Conservation (phyloP, 2,113 vertebrate genomes). For the Halichoerus grypus region DNA sequence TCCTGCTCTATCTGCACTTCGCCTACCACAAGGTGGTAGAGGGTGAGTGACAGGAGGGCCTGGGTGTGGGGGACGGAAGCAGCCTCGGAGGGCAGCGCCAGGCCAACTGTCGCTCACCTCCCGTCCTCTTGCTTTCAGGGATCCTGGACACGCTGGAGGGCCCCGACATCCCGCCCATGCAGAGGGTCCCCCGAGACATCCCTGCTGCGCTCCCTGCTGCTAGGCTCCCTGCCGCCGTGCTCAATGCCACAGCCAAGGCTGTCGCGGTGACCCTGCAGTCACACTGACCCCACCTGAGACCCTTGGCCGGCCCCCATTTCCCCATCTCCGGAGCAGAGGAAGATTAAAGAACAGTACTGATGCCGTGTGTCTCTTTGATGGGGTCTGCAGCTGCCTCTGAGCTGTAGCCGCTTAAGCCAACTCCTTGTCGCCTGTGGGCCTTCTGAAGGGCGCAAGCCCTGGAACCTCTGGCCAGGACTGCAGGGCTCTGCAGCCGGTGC, state of each 20-base stretch:
- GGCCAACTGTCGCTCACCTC: background rate
- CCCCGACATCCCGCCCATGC: constrained; percentile 92
- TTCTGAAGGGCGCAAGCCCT: constrained; percentile 56
- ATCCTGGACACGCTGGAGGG: constrained; percentile 96
- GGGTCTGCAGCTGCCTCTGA: constrained; percentile 51
- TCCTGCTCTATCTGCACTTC: constrained; percentile 98
- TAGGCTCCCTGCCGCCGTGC: constrained; percentile 79
- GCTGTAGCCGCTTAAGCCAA: background rate
- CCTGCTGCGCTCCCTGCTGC: constrained; percentile 80
- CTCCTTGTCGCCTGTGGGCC: background rate
- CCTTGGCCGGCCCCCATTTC: background rate
- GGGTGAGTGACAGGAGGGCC: constrained; percentile 87
- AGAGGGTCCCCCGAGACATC: constrained; percentile 95
- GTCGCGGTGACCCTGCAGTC: constrained; percentile 85
- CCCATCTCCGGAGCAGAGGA: constrained; percentile 34
- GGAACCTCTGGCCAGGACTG: constrained; percentile 57
- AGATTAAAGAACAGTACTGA: constrained; percentile 66
- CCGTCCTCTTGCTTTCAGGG: constrained; percentile 85
- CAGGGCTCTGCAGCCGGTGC: constrained; percentile 58
- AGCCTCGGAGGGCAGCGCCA: background rate
- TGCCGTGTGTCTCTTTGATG: constrained; percentile 25
- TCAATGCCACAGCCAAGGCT: constrained; percentile 90
- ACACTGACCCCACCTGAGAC: constrained; percentile 65
- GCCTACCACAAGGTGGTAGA: constrained; percentile 98
- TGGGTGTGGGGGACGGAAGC: background rate